Evolutionary conservation across 2,113 vertebrate genomes (phyloP).

Genomic region (Cynopterus brachyotis): DNA sequence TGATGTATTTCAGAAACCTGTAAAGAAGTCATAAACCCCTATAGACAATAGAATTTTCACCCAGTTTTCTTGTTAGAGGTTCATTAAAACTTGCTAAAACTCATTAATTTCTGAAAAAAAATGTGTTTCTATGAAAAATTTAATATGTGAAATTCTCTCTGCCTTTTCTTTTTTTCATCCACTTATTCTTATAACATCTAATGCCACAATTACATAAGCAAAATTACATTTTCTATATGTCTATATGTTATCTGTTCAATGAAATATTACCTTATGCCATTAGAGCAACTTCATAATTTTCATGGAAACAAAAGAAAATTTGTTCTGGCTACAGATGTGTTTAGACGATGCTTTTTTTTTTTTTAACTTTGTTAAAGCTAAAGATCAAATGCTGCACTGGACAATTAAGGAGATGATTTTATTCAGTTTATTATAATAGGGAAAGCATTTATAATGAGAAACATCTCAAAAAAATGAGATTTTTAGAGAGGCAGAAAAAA

Average conservation of each 20-base stretch:
- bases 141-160: background rate
- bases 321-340: background rate
- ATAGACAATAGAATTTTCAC: background rate
- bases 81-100: background rate
- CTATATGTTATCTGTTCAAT: background rate
- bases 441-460: background rate
- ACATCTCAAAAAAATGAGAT: background rate
- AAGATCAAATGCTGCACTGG: background rate
- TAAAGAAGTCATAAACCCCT: background rate
- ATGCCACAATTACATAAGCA: background rate
- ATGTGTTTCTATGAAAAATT: background rate
- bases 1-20: background rate
- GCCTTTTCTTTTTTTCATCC: background rate
- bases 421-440: background rate
- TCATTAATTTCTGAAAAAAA: slow-evolving; percentile 33
- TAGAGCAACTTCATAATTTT: background rate
- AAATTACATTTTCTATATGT: background rate
- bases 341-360: background rate
- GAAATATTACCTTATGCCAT: background rate
- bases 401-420: background rate
- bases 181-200: background rate
- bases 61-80: background rate
- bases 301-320: background rate
- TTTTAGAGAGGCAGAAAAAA: background rate
- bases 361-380: background rate